These are phyloP conservation scores for Dugesia japonica DNA, from an alignment of 2,888 invertebrate species.

Conservation along the genomic window DNA sequence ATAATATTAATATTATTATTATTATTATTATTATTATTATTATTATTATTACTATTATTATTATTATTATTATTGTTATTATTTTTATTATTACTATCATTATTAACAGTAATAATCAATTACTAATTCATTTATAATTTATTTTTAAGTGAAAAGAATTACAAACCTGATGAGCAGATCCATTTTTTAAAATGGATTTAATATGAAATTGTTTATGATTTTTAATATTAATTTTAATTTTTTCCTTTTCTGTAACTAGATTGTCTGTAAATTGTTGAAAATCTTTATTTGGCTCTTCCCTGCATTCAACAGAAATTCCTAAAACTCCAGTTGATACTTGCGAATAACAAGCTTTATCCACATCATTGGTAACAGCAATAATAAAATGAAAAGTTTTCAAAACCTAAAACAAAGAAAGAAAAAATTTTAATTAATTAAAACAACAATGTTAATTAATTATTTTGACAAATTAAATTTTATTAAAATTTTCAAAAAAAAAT, in stretches of 20 bases:
- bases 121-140: too few relatives aligned
- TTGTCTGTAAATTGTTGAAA: background rate
- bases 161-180: background rate
- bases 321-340: constrained; percentile 4
- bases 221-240: background rate
- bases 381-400: background rate
- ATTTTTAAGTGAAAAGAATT: too few relatives aligned
- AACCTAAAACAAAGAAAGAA: background rate
- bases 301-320: background rate
- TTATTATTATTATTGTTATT: too few relatives aligned
- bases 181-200: constrained; percentile 14
- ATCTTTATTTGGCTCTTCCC: background rate
- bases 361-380: background rate
- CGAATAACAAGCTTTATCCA: background rate
- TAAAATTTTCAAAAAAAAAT: too few relatives aligned
- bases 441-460: too few relatives aligned
- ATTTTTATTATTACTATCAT: too few relatives aligned
- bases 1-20: too few relatives aligned
- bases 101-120: too few relatives aligned
- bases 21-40: too few relatives aligned
- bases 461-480: too few relatives aligned
- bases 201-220: background rate
- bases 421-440: too few relatives aligned
- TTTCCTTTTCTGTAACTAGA: background rate
- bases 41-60: too few relatives aligned